Conservation (phyloP, 2,797 vertebrate species). For the Chaetophractus vellerosus region DNA sequence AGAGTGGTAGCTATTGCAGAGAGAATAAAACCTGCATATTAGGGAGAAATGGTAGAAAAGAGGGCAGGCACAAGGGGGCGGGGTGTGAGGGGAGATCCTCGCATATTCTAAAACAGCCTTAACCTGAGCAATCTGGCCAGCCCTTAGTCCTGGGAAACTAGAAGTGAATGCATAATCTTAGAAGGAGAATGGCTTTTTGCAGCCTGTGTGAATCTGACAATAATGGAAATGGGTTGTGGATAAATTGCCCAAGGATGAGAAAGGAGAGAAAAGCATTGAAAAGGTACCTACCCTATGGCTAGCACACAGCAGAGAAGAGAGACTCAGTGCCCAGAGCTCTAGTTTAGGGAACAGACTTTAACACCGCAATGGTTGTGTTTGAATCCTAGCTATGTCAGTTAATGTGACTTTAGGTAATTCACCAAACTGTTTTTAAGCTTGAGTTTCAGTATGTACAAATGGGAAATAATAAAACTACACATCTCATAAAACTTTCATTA, state of each 20-base stretch:
- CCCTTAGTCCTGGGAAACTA: not conserved
- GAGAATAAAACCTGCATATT: not conserved
- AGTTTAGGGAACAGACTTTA: not conserved
- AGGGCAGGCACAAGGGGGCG: not conserved
- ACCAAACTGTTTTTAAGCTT: not conserved
- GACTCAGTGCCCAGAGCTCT: accelerated
- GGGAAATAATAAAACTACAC: not conserved
- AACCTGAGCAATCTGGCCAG: not conserved
- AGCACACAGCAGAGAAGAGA: not conserved
- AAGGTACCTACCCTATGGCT: not conserved
- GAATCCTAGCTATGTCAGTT: not conserved
- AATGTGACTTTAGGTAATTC: not conserved
- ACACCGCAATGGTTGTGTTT: not conserved
- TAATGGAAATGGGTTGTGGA: not conserved
- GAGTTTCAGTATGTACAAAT: not conserved
- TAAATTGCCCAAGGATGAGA: not conserved
- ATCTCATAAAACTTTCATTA: not conserved
- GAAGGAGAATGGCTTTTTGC: not conserved
- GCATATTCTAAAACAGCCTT: not conserved
- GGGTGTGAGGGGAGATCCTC: accelerated
- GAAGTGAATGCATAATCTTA: not conserved
- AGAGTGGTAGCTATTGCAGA: not conserved
- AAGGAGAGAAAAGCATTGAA: not conserved
- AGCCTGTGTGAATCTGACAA: not conserved
- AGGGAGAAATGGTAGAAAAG: not conserved